A percentile compares a stretch with the other conserved stretches of the same genome.
Conservation (phyloP, 2,797 vertebrate genomes). For the Microtus agrestis region DNA sequence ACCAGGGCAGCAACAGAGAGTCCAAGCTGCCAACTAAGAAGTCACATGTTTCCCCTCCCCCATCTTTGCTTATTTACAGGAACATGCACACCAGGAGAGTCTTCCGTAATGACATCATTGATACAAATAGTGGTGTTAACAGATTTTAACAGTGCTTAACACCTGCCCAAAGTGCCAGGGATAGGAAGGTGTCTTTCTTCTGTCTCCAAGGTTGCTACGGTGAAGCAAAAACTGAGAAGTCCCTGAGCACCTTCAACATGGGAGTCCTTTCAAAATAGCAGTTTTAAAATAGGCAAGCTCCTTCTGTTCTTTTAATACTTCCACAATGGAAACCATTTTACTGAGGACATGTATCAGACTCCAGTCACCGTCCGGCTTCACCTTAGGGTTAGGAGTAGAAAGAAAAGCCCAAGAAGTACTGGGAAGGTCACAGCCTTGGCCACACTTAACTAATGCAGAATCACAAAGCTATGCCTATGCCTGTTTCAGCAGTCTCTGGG, state of each 20-base stretch:
- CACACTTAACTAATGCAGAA: fast-evolving
- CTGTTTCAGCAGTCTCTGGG: not conserved
- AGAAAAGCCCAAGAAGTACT: not conserved
- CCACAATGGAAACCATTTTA: not conserved
- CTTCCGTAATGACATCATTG: not conserved
- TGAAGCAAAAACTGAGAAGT: not conserved
- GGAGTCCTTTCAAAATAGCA: not conserved
- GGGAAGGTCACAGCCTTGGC: not conserved
- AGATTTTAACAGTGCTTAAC: not conserved
- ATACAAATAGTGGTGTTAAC: not conserved
- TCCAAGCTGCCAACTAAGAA: not conserved
- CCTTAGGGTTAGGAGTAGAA: not conserved
- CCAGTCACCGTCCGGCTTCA: not conserved
- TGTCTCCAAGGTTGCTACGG: not conserved
- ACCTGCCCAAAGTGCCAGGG: not conserved
- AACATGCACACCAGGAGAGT: not conserved
- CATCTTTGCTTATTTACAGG: not conserved
- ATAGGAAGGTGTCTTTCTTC: not conserved
- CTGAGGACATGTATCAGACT: not conserved
- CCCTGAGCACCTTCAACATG: not conserved
- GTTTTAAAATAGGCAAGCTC: not conserved
- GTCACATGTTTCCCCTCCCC: not conserved
- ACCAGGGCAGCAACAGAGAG: not conserved
- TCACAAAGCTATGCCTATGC: not conserved
- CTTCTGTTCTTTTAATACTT: not conserved